Evolutionary conservation across 2,797 vertebrate species (phyloP).

Genomic region (Linurgus olivaceus): DNA sequence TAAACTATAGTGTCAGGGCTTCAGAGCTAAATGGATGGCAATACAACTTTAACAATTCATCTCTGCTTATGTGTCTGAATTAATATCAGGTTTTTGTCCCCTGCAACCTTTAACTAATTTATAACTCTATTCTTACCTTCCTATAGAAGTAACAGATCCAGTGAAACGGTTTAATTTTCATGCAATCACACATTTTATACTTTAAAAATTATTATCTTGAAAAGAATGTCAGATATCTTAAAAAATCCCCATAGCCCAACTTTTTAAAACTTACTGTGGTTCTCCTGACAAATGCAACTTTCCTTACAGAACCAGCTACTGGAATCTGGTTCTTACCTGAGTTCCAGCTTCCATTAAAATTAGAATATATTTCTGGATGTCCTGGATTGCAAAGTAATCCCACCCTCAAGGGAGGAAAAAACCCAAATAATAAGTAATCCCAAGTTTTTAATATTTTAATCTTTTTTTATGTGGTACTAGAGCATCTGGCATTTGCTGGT

Average conservation of each 20-base stretch:
- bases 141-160: neutral
- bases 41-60: neutral
- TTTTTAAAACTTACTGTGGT: neutral
- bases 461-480: neutral
- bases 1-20: neutral
- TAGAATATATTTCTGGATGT: neutral
- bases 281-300: neutral
- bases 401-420: neutral
- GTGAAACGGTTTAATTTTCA: neutral
- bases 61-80: neutral
- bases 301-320: neutral
- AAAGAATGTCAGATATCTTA: neutral
- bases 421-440: neutral
- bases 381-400: neutral
- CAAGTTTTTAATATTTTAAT: neutral
- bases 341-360: neutral
- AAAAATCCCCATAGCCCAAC: neutral
- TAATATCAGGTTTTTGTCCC: neutral
- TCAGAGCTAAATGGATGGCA: slow-evolving; percentile 5
- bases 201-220: neutral
- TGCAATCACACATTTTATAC: neutral
- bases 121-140: neutral
- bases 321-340: neutral
- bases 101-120: neutral
- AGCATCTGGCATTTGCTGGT: neutral